Percentiles rank a stretch among this genome's conserved stretches.
Evolutionary conservation across 2,113 vertebrate species (phyloP).

Genomic region (Bujurquina vittata): DNA sequence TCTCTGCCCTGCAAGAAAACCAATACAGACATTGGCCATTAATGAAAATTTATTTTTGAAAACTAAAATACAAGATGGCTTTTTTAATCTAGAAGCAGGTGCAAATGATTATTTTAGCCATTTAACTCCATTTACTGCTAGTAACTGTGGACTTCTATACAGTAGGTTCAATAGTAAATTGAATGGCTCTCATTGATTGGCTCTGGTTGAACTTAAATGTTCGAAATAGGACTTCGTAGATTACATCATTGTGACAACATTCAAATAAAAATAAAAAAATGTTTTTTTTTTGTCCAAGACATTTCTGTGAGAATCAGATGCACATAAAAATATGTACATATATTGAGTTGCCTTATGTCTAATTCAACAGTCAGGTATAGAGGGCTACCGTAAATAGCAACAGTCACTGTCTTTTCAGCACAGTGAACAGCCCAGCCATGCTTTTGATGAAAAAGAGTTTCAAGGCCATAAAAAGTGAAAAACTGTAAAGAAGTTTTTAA

Average conservation of each 20-base stretch:
- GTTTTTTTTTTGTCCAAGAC: background rate
- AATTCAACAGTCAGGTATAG: background rate
- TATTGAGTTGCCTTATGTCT: background rate
- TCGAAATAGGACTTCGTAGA: background rate
- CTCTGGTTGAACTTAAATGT: background rate
- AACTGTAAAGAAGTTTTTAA: background rate
- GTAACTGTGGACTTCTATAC: background rate
- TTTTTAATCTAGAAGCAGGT: background rate
- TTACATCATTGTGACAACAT: background rate
- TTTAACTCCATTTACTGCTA: background rate
- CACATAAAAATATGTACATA: too few relatives aligned
- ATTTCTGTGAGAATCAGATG: background rate
- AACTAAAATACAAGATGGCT: rapidly evolving
- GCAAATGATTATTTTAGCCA: background rate
- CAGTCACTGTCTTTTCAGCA: background rate
- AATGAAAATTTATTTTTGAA: background rate
- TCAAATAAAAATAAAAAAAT: background rate
- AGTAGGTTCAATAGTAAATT: background rate
- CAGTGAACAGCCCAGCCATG: background rate
- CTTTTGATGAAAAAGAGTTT: background rate
- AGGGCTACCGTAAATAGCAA: background rate
- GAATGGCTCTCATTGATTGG: background rate
- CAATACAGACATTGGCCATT: background rate
- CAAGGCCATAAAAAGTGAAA: background rate
- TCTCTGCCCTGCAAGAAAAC: background rate